phyloP scores from a whole-genome alignment of 2,113 vertebrate genomes.

The Corapipo altera region DNA sequence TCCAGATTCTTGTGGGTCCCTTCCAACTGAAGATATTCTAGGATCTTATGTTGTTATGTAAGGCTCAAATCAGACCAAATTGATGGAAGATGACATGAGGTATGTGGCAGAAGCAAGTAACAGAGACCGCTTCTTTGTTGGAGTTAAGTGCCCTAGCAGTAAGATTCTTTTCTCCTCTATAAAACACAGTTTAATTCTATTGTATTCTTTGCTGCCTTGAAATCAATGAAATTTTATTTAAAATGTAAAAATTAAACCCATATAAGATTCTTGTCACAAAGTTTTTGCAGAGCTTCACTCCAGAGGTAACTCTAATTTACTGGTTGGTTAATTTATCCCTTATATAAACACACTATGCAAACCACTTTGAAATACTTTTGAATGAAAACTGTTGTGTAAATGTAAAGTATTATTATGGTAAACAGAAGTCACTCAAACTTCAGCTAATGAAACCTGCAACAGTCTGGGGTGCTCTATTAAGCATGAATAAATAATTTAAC shows the following conservation, averaged over 20 bases:
- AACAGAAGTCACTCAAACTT: constrained; percentile 15
- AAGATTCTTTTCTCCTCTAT: neutral
- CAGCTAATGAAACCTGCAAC: neutral
- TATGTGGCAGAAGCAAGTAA: neutral
- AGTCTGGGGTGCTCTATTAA: neutral
- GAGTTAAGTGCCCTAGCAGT: neutral
- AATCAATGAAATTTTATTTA: neutral
- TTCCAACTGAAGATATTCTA: neutral
- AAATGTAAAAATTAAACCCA: neutral
- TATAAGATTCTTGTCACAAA: neutral
- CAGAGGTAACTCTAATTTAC: neutral
- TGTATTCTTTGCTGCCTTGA: neutral
- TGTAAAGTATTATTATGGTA: neutral
- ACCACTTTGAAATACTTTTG: neutral
- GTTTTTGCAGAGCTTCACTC: neutral
- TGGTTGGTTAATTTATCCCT: constrained; percentile 14
- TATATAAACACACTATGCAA: neutral
- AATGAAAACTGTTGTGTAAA: neutral
- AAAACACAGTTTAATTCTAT: neutral
- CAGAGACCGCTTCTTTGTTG: neutral
- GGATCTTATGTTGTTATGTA: neutral
- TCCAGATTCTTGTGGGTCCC: neutral
- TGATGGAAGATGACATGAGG: neutral
- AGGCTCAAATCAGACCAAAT: neutral
- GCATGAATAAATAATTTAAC: constrained; percentile 17